Base-by-base conservation (phyloP, 2,888 invertebrate genomes). In the Pterobdella sp. region DNA sequence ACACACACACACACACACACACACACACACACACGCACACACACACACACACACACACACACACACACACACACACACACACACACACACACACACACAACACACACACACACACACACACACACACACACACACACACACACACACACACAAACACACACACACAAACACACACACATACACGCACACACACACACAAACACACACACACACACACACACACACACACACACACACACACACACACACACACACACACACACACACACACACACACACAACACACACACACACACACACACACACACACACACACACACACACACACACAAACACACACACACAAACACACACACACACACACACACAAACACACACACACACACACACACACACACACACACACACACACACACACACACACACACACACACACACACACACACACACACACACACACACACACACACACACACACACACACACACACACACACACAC, bases 271-370 rank as follows among this genome's bases (percentile, higher is more conserved):
- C 49, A 42, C 49, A 42, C 49, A 42, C 49, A 42, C 49, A 42
- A 42, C 49, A 63, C 31, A 63, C 63, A 63, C 31, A 63, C 63
- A 63, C 63, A 63, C 63, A 63, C 7, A 63, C 63, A 63, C 31
- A 63, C 63, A 63, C 31, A 29, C 35, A 65, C 35, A 65, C 35
- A 65, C 35, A 65, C 65, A 65, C 81, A 29, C 73, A 73, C 49
- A 81, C 73, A 74, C 81, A 80, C 10, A 78, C 74, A 2, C 76
- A 72, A 74, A 72, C 72, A 72, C 37, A 72, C 72, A 72, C 37
- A 72, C 72, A 72, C 37, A 72, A 60, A 72, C 37, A 72, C 72
- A 72, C 37, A 72, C 72, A 72, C 37, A 72, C 72, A 72, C 37
- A 72, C 72, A 72, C 37, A 72, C 72, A 72, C 37, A 72, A 60